phyloP scores from a whole-genome alignment of 2,888 invertebrate genomes.

The Leptopilina myrica region DNA sequence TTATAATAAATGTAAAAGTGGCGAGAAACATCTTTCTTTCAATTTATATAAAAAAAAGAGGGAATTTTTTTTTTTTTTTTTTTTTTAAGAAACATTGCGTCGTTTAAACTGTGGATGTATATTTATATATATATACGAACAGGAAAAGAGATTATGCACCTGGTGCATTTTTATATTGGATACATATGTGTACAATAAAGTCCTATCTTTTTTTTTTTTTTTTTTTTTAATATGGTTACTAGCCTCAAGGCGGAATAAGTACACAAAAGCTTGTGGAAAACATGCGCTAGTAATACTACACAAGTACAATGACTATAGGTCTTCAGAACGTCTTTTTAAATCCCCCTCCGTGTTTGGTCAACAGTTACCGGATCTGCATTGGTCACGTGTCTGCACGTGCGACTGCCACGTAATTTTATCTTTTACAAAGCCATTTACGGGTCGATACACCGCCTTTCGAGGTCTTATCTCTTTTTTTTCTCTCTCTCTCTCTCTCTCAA shows the following conservation, averaged over 20 bases:
- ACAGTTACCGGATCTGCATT: slow-evolving; percentile 32
- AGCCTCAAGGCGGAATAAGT: background rate
- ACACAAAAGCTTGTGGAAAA: slow-evolving; percentile 20
- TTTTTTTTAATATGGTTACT: background rate
- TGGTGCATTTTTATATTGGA: slow-evolving; percentile 1
- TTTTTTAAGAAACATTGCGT: background rate
- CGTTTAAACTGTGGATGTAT: no score
- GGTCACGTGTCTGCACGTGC: slow-evolving; percentile 35
- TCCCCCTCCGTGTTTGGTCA: slow-evolving; percentile 20
- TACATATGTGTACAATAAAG: background rate
- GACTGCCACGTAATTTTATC: slow-evolving; percentile 33
- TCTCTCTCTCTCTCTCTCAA: background rate
- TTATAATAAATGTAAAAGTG: background rate
- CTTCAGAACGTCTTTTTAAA: slow-evolving; percentile 11
- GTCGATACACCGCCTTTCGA: slow-evolving; percentile 30
- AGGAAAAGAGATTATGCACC: slow-evolving; percentile 24
- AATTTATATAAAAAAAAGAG: background rate
- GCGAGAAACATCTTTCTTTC: slow-evolving; percentile 8
- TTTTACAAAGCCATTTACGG: slow-evolving; percentile 33
- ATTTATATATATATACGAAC: background rate
- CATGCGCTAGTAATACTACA: background rate
- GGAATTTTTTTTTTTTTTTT: no score
- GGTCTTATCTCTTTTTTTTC: slow-evolving; percentile 33
- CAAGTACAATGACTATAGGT: background rate
- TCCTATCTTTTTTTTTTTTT: background rate